Base-by-base conservation (phyloP, 1,140 invertebrate species). In the Platyura marginata region DNA sequence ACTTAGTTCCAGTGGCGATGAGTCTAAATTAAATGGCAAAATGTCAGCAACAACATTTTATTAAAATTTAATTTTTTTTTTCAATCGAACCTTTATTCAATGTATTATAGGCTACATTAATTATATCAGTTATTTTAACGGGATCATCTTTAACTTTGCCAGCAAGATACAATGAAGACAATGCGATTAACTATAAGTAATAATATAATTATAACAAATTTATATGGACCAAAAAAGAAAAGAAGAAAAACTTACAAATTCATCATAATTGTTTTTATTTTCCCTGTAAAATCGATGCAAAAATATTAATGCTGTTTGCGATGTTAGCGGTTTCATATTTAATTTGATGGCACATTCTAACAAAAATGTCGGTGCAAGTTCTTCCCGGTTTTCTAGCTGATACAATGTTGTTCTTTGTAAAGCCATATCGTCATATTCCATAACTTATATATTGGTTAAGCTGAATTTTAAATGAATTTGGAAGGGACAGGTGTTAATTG, bases 111-210 rank as follows among this genome's bases (percentile, higher is more conserved):
- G 80, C 70, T 32, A 94, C 88, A 65, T 94, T 94, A 49, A 94
- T 83, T 5, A 94, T 78, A 60, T 95, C 90, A 45, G 88, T 66
- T 38, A 93, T 75, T 57, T 84, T 85, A 0, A 91, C 61, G 20
- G 76, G 72, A 56, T 93, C 82, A 57, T 92, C 87, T 56, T 92
- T 82, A 10, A 87, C 75, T 69, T 94, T 95, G 0, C 86, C 84
- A 41, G 87, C 88, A 37, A 93, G 61, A 55, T 90, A 93, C 1
- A 95, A 59, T 40, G 81, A 79, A 6, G 88, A 81, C 2, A 85
- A 77, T 36, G 78, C 90, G 57, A 94, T 88, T 5, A 91, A 59
- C 81, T 87, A 53, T n/a, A 62, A 61, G 51, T 56, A 44, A 16
- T 25, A 13, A 16, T 21, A 40, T 38, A 39, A n/a, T 3, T 5